phyloP scores from a whole-genome alignment of 64 coral and sea anemone genomes.

The Platygyra sinensis region DNA sequence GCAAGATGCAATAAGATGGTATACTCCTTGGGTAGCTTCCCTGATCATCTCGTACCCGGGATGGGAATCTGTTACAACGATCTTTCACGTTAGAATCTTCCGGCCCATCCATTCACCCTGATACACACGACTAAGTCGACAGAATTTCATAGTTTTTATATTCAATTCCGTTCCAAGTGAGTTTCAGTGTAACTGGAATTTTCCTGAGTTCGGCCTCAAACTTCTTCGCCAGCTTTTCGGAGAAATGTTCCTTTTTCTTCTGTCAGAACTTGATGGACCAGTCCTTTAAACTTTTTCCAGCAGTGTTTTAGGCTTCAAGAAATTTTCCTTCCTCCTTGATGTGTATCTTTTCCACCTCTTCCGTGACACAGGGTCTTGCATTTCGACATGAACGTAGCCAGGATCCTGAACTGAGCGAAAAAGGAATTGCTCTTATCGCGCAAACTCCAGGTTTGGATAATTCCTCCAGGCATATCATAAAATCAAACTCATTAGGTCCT shows the following conservation, averaged over 20 bases:
- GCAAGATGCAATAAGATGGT: conserved; percentile 60
- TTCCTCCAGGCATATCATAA: conserved; percentile 59
- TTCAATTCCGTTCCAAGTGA: conserved; percentile 57
- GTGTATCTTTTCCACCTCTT: conserved; percentile 25
- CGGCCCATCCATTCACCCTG: conserved; percentile 47
- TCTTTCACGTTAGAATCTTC: conserved; percentile 24
- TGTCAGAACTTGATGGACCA: background rate
- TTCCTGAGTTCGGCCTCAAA: conserved; percentile 46
- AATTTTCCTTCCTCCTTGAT: conserved; percentile 49
- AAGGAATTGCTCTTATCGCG: conserved; percentile 46
- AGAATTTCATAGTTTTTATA: conserved; percentile 50
- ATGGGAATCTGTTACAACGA: conserved; percentile 37
- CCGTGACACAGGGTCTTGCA: background rate
- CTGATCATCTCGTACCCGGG: conserved; percentile 43
- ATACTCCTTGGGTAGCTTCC: conserved; percentile 19
- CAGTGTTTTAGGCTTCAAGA: conserved; percentile 40
- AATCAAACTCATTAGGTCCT: conserved; percentile 72
- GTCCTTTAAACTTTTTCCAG: conserved; percentile 35
- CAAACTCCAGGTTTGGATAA: conserved; percentile 51
- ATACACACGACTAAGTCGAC: conserved; percentile 67
- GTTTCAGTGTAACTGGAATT: conserved; percentile 59
- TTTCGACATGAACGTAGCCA: conserved; percentile 58
- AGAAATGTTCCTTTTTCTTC: conserved; percentile 7
- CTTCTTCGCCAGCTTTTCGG: background rate
- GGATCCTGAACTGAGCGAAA: conserved; percentile 67